phyloP scores from a whole-genome alignment of 2,888 invertebrate genomes.

The Pseudoips prasinana region DNA sequence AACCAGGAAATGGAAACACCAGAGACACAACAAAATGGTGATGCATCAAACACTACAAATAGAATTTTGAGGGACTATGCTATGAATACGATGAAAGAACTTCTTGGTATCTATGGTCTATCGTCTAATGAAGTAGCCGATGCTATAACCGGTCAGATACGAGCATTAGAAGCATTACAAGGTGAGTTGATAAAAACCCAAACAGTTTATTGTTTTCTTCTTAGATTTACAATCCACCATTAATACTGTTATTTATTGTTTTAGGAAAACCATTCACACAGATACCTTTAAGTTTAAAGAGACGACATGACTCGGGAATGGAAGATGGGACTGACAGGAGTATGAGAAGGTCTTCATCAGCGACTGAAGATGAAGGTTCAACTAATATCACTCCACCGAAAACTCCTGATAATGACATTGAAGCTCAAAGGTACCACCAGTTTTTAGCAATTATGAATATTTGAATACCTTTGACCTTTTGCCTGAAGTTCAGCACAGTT shows the following conservation, averaged over 20 bases:
- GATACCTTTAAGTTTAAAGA: conserved; percentile 65
- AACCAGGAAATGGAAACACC: conserved; percentile 57
- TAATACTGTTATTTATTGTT: background rate
- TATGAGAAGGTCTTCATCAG: conserved; percentile 68
- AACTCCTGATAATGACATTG: conserved; percentile 75
- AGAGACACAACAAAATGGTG: conserved; percentile 65
- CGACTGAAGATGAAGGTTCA: conserved; percentile 76
- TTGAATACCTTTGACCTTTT: too few species aligned
- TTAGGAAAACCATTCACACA: conserved; percentile 74
- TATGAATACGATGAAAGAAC: conserved; percentile 90
- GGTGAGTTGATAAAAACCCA: conserved; percentile 71
- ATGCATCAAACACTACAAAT: conserved; percentile 74
- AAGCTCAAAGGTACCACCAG: conserved; percentile 59
- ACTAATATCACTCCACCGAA: conserved; percentile 77
- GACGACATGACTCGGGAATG: conserved; percentile 67
- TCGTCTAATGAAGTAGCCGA: conserved; percentile 87
- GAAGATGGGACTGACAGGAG: conserved; percentile 65
- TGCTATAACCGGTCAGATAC: conserved; percentile 85
- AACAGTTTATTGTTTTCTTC: too few species aligned
- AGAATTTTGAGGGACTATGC: conserved; percentile 88
- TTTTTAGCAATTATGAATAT: too few species aligned
- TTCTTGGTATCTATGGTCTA: conserved; percentile 89
- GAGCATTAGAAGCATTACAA: conserved; percentile 86
- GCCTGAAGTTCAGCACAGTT: too few species aligned
- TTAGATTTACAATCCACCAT: conserved; percentile 21